Conservation (phyloP, 2,888 invertebrate species). For the Aricia artaxerxes region DNA sequence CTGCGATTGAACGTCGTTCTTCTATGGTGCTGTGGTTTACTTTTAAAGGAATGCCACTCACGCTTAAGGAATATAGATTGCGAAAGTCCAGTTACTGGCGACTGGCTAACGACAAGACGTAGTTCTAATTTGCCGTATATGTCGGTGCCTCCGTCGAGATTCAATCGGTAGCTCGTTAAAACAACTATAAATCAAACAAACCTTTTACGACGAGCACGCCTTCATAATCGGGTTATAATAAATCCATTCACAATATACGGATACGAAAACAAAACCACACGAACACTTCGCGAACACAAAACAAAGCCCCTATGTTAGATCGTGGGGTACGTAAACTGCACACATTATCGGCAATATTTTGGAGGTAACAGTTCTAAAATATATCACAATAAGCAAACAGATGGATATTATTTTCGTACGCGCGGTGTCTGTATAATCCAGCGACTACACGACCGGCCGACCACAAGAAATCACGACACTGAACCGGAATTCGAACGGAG, state of each 20-base stretch:
- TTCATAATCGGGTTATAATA: conserved; percentile 69
- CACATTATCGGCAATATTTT: conserved; percentile 60
- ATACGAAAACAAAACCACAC: conserved; percentile 67
- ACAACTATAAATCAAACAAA: conserved; percentile 41
- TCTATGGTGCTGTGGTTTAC: conserved; percentile 62
- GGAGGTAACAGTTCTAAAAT: conserved; percentile 63
- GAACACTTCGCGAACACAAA: conserved; percentile 66
- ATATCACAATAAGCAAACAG: conserved; percentile 76
- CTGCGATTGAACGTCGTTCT: conserved; percentile 51
- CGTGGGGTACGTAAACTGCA: conserved; percentile 52
- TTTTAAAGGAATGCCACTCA: conserved; percentile 66
- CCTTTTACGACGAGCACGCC: conserved; percentile 59
- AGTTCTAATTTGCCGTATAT: conserved; percentile 42
- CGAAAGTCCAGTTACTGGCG: conserved; percentile 75
- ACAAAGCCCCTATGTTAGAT: conserved; percentile 47
- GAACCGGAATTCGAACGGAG: conserved; percentile 52
- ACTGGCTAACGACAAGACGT: conserved; percentile 47
- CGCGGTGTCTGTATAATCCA: conserved; percentile 54
- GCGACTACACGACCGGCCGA: conserved; percentile 43
- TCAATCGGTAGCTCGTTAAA: conserved; percentile 26
- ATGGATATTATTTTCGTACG: conserved; percentile 75
- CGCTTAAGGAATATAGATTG: conserved; percentile 74
- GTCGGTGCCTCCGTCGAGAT: conserved; percentile 35
- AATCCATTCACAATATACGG: conserved; percentile 74
- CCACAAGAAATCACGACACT: conserved; percentile 62